phyloP scores from a whole-genome alignment of 2,888 invertebrate species.

The Ormyrus rosae region DNA sequence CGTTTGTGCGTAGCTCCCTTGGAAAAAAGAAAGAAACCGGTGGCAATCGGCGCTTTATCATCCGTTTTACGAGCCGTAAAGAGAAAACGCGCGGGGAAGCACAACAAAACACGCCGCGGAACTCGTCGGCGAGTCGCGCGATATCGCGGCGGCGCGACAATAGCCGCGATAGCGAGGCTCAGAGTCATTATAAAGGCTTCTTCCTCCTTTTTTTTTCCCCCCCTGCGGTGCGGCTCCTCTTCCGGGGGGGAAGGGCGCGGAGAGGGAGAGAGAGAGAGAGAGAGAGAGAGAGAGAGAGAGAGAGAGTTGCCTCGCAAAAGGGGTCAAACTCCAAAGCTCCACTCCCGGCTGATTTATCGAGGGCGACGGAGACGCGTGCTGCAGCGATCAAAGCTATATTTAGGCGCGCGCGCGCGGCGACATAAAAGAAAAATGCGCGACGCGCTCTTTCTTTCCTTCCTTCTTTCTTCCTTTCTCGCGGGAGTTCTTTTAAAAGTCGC shows the following conservation, averaged over 20 bases:
- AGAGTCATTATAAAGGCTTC: slow-evolving; percentile 31
- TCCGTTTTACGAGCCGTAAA: background rate
- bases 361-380: slow-evolving; percentile 14
- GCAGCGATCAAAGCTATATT: slow-evolving; percentile 41
- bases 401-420: slow-evolving; percentile 16
- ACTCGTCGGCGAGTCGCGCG: too few species aligned
- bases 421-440: slow-evolving; percentile 13
- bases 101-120: background rate
- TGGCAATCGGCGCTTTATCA: slow-evolving; percentile 26
- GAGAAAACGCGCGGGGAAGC: too few species aligned
- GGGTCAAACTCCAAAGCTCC: slow-evolving; percentile 34
- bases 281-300: too few species aligned
- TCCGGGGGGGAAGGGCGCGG: background rate
- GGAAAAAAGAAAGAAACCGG: background rate
- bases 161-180: background rate
- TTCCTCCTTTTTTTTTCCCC: background rate
- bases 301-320: background rate
- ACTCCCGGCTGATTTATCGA: slow-evolving; percentile 32
- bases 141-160: background rate
- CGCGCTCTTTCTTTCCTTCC: slow-evolving; percentile 1
- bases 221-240: background rate
- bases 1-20: too few species aligned
- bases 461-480: slow-evolving; percentile 7
- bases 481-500: background rate
- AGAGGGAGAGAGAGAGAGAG: too few species aligned